Conservation (phyloP, 2,797 vertebrate genomes). For the Tadarida brasiliensis region DNA sequence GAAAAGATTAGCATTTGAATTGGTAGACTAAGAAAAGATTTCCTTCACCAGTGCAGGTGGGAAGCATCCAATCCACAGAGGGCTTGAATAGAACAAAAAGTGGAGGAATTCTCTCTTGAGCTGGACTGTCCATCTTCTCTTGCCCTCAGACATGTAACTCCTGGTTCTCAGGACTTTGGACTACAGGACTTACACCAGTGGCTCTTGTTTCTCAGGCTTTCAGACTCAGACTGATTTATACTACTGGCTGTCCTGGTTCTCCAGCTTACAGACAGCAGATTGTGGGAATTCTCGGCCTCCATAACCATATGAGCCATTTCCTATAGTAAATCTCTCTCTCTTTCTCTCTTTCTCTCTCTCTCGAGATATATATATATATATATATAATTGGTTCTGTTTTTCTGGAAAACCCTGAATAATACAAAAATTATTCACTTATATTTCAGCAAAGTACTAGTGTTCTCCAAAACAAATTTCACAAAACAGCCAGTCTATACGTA, state of each 20-base stretch:
- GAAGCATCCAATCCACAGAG: not conserved
- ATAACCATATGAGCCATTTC: not conserved
- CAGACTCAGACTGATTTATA: not conserved
- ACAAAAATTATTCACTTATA: slow-evolving; percentile 18
- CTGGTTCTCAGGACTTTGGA: not conserved
- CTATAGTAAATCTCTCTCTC: not conserved
- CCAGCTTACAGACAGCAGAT: not conserved
- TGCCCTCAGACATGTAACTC: not conserved
- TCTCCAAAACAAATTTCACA: slow-evolving; percentile 37
- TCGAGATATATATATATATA: not conserved
- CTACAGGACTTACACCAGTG: not conserved
- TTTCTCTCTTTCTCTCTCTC: not conserved
- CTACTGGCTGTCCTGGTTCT: not conserved
- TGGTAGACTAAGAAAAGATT: not conserved
- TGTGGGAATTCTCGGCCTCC: not conserved
- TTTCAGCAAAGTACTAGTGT: slow-evolving; percentile 32
- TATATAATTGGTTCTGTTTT: not conserved
- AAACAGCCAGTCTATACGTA: not conserved
- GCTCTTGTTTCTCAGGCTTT: not conserved
- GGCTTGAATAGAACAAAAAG: not conserved
- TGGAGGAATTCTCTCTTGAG: not conserved
- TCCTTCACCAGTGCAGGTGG: not conserved
- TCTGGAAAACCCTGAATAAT: slow-evolving; percentile 15
- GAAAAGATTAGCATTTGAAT: not conserved
- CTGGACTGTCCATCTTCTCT: not conserved